Conservation (phyloP, 1,140 invertebrate species). For the Drosophila pseudoananassae region DNA sequence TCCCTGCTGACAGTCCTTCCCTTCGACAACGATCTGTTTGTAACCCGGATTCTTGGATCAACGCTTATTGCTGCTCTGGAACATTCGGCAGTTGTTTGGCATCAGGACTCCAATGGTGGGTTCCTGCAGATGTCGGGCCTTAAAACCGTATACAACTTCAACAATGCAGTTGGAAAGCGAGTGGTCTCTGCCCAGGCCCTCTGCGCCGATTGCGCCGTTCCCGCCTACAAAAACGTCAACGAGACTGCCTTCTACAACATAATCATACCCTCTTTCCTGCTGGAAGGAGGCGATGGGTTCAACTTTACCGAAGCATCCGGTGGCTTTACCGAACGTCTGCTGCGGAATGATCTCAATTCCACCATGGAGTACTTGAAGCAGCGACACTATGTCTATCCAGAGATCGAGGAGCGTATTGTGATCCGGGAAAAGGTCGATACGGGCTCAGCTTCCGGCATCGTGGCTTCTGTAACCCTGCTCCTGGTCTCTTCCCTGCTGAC, state of each 20-base stretch:
- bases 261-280: constrained; percentile 79
- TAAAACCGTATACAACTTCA: constrained; percentile 85
- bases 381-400: constrained; percentile 84
- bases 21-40: constrained; percentile 85
- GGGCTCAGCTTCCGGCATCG: constrained; percentile 23
- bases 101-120: constrained; percentile 85
- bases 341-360: constrained; percentile 53
- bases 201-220: constrained; percentile 85
- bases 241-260: constrained; percentile 85
- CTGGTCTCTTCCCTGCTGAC: constrained; percentile 39
- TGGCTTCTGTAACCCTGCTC: constrained; percentile 45
- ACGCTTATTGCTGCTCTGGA: constrained; percentile 84
- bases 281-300: constrained; percentile 67
- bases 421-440: constrained; percentile 34
- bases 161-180: constrained; percentile 84
- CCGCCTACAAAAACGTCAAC: constrained; percentile 83
- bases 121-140: constrained; percentile 88
- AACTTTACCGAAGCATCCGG: constrained; percentile 36
- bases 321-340: constrained; percentile 24
- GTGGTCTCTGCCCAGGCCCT: constrained; percentile 85
- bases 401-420: constrained; percentile 85
- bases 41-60: constrained; percentile 85
- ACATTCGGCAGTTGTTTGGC: constrained; percentile 85
- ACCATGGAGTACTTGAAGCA: constrained; percentile 56
- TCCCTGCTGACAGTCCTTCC: constrained; percentile 85